Base-by-base conservation (phyloP, 30 jellyfish, hydroid and myxozoan genomes). In the Euphysa ruthae region DNA sequence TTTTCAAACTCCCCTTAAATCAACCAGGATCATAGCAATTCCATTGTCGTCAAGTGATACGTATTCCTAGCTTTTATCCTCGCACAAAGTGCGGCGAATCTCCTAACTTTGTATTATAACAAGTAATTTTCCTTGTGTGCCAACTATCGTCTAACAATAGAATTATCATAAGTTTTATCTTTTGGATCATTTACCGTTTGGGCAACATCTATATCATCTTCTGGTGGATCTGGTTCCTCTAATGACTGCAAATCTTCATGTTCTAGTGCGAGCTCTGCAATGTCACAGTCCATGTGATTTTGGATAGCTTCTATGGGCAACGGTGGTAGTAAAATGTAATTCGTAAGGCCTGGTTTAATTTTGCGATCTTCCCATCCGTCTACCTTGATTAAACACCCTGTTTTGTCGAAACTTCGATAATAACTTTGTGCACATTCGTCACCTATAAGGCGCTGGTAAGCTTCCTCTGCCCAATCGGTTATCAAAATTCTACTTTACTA, bases 71-170 rank as follows among this genome's bases (percentile, higher is more conserved):
- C 66, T 27, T 30, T 62, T 62, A 0, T 62, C 75, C 19, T 14
- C 1, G 27, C 15, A 62, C 32, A 62, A 1, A 34, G 34, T 64
- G 34, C 75, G 71, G 61, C 61, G n/a, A 12, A 22, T 62, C 74
- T 29, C 19, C 75, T 34, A 28, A 62, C 34, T 62, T 23, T 30
- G 64, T 33, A 64, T 62, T 62, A 6, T 62, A 1, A 63, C 75
- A 62, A 25, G 75, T 62, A 33, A 62, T 62, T 18, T 0, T 62
- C 14, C 0, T 64, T 27, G 34, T 34, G 72, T 33, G 61, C 71
- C 74, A 61, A 18, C 38, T 28, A 13, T 62, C 60, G 60, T n/a
- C 3, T 46, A 46, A 46, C 8, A 25, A 2, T 2, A 46, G 3
- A 4, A 46, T 46, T 4, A 3, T 46, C 60, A 46, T n/a, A 2